Evolutionary conservation across 2,888 invertebrate species (phyloP).

Genomic region (Margaritifera margaritifera): DNA sequence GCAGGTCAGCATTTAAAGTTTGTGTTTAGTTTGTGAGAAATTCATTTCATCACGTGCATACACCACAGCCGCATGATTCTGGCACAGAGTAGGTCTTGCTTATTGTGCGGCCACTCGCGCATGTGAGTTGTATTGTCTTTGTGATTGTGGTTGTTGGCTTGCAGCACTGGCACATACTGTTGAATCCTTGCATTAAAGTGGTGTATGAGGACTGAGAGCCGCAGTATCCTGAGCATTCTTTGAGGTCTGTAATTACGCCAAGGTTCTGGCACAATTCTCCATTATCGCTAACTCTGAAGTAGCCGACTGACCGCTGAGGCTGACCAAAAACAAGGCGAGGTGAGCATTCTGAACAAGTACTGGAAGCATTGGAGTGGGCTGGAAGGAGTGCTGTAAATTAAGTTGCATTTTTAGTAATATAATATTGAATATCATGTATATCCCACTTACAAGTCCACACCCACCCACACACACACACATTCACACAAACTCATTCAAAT

Average conservation of each 20-base stretch:
- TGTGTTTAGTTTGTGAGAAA: no score
- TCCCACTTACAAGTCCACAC: no score
- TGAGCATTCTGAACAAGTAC: constrained; percentile 47
- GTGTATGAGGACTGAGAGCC: constrained; percentile 50
- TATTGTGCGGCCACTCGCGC: constrained; percentile 51
- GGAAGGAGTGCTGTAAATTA: constrained; percentile 1
- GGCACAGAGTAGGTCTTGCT: constrained; percentile 50
- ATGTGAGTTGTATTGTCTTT: constrained; percentile 45
- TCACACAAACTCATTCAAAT: no score
- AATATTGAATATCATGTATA: no score
- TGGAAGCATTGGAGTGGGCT: constrained; percentile 18
- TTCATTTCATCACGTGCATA: constrained; percentile 28
- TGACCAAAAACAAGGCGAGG: constrained; percentile 50
- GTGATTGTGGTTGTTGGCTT: constrained; percentile 40
- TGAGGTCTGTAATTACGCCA: constrained; percentile 49
- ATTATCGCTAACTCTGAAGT: constrained; percentile 49
- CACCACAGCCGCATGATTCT: constrained; percentile 50
- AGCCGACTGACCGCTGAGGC: constrained; percentile 47
- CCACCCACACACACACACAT: no score
- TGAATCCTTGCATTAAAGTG: constrained; percentile 45
- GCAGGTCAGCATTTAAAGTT: no score
- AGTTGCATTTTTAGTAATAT: no score
- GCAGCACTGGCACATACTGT: constrained; percentile 57
- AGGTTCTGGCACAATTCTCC: constrained; percentile 49
- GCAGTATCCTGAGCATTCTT: constrained; percentile 59